Evolutionary conservation across 2,888 invertebrate genomes (phyloP).

Genomic region (Limnephilus lunatus): DNA sequence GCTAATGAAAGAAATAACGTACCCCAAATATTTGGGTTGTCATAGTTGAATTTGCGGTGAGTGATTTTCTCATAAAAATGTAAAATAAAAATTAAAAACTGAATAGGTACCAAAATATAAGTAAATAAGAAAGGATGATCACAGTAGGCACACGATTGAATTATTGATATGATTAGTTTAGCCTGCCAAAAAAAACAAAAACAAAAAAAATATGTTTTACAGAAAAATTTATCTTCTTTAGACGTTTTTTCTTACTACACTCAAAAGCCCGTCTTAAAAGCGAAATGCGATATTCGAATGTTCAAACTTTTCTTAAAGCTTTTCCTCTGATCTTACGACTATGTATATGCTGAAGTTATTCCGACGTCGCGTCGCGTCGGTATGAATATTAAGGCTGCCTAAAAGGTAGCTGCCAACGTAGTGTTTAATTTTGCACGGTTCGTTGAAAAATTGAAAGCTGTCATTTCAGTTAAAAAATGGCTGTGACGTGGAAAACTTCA

Average conservation of each 20-base stretch:
- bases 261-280: background rate
- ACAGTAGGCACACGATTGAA: too few species aligned
- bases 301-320: background rate
- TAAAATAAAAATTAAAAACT: too few species aligned
- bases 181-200: too few species aligned
- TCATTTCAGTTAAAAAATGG: background rate
- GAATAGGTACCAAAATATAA: too few species aligned
- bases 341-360: background rate
- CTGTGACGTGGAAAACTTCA: background rate
- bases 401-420: background rate
- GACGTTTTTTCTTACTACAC: background rate
- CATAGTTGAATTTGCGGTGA: too few species aligned
- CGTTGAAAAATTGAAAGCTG: background rate
- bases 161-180: too few species aligned
- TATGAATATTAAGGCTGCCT: background rate
- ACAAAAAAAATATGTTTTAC: too few species aligned
- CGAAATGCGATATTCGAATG: background rate
- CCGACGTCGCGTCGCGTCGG: background rate
- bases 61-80: too few species aligned
- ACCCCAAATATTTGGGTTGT: too few species aligned
- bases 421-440: background rate
- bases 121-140: too few species aligned
- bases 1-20: too few species aligned
- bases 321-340: background rate
- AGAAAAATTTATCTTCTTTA: too few species aligned